These are phyloP conservation scores for Antheraea yamamai DNA, from an alignment of 2,888 invertebrate genomes.

Conservation along the genomic window DNA sequence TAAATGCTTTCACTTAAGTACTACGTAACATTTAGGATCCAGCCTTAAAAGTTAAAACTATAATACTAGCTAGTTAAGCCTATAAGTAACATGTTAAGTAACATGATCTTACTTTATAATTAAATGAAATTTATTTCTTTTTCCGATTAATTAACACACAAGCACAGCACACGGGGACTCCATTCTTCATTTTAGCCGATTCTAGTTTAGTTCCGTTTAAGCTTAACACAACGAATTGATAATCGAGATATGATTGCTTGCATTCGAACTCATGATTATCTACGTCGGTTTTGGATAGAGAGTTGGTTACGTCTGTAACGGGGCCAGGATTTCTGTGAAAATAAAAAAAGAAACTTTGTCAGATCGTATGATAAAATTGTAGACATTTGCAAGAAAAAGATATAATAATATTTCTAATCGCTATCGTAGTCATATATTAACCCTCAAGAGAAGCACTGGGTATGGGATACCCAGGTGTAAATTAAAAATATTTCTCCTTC, in stretches of 20 bases:
- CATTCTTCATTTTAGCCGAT: constrained; percentile 24
- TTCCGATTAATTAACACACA: constrained; percentile 21
- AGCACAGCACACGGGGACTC: constrained; percentile 38
- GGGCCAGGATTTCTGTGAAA: background rate
- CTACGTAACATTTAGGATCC: background rate
- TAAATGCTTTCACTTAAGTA: background rate
- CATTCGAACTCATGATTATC: constrained; percentile 28
- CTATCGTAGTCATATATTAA: too few relatives aligned
- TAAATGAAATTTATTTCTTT: background rate
- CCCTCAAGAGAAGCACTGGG: too few relatives aligned
- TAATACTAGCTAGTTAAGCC: background rate
- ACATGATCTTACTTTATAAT: background rate
- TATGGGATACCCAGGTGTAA: too few relatives aligned
- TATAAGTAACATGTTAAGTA: background rate
- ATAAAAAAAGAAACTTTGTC: background rate
- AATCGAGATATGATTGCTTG: constrained; percentile 25
- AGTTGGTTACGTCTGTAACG: background rate
- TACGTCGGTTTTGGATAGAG: background rate
- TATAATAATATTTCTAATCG: too few relatives aligned
- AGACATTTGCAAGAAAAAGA: background rate
- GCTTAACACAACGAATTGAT: constrained; percentile 35
- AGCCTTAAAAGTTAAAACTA: background rate
- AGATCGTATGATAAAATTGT: background rate
- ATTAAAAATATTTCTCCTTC: too few relatives aligned
- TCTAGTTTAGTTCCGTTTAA: constrained; percentile 26